Evolutionary conservation across 1,140 invertebrate species (phyloP).

Genomic region (Colletes gigas): DNA sequence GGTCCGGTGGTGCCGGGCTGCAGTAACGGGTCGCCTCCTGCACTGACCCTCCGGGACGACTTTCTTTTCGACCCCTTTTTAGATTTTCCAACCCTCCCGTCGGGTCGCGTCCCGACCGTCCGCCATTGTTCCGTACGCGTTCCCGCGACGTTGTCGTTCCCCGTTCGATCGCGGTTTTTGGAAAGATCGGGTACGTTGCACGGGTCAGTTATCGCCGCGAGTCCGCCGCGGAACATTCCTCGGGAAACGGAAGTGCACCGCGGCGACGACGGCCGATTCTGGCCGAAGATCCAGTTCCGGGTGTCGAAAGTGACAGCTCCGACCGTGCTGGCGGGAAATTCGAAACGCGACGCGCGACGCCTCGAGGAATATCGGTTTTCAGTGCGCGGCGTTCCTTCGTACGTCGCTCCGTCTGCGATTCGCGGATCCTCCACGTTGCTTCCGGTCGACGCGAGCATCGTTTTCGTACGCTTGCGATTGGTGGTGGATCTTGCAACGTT

Average conservation of each 20-base stretch:
- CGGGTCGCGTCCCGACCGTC: no score
- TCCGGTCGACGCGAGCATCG: no score
- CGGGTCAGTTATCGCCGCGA: not conserved
- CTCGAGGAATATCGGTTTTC: no score
- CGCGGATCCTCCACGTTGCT: no score
- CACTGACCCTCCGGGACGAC: slow-evolving; percentile 74
- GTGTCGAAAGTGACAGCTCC: slow-evolving; percentile 16
- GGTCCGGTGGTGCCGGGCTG: slow-evolving; percentile 76
- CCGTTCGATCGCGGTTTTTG: not conserved
- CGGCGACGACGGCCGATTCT: slow-evolving; percentile 21
- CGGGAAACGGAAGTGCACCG: not conserved
- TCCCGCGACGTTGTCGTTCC: no score
- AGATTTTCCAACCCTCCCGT: not conserved
- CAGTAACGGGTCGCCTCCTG: slow-evolving; percentile 75
- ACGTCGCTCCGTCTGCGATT: no score
- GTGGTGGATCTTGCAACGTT: no score
- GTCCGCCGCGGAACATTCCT: not conserved
- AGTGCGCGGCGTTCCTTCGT: no score
- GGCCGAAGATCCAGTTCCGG: slow-evolving; percentile 13
- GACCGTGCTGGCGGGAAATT: slow-evolving; percentile 8
- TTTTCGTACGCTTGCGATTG: no score
- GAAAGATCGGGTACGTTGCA: no score
- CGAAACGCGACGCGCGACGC: not conserved
- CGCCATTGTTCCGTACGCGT: no score
- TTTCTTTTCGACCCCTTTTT: slow-evolving; percentile 54